phyloP scores from a whole-genome alignment of 1,140 invertebrate species.

The Venturia canescens region DNA sequence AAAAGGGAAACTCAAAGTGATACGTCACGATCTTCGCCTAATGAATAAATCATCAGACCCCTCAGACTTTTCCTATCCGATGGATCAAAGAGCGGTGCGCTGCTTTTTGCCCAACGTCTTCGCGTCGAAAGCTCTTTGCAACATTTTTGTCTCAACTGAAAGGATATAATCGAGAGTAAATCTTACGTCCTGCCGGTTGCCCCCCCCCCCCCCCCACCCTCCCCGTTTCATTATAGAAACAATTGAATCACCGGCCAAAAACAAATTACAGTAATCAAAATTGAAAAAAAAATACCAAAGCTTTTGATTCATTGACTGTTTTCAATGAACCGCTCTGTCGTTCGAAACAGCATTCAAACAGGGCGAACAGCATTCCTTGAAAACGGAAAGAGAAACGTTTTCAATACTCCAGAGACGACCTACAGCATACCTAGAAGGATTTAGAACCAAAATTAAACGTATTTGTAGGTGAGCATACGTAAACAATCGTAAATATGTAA shows the following conservation, averaged over 20 bases:
- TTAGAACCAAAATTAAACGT: background rate
- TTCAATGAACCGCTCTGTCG: too few species aligned
- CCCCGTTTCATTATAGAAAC: too few species aligned
- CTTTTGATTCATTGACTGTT: too few species aligned
- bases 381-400: background rate
- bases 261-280: too few species aligned
- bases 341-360: too few species aligned
- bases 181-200: background rate
- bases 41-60: slow-evolving; percentile 48
- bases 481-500: background rate
- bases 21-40: slow-evolving; percentile 28
- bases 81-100: background rate
- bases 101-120: background rate
- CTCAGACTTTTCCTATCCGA: slow-evolving; percentile 14
- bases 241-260: too few species aligned
- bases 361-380: background rate
- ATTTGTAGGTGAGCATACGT: background rate
- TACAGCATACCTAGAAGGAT: background rate
- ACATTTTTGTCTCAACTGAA: background rate
- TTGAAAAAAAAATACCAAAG: too few species aligned
- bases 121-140: too few species aligned
- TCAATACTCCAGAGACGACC: background rate
- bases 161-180: background rate
- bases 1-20: slow-evolving; percentile 26
- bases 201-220: too few species aligned